These are phyloP conservation scores for silkworm (Bombyx mori) DNA, from an alignment of 1,140 invertebrate genomes.

Conservation along the genomic window DNA sequence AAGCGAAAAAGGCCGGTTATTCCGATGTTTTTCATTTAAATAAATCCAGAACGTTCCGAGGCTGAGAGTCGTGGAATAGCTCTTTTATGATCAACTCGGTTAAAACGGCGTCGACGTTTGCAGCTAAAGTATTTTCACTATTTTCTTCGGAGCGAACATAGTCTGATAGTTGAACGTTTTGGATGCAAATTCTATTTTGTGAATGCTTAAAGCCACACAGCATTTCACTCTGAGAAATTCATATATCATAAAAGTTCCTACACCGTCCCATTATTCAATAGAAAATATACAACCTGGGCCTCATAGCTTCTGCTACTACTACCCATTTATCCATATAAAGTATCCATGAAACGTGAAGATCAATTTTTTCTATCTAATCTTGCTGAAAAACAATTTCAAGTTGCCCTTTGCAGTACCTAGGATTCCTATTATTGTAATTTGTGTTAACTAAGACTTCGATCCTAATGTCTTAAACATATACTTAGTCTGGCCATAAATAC, in stretches of 20 bases:
- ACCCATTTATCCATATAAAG: no score
- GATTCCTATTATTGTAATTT: no score
- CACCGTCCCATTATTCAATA: no score
- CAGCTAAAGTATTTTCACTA: constrained; percentile 2
- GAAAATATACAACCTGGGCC: no score
- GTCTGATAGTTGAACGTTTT: constrained; percentile 2
- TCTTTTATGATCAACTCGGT: constrained; percentile 2
- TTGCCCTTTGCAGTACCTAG: background rate
- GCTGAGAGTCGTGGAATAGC: constrained; percentile 1
- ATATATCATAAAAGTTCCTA: background rate
- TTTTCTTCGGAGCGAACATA: background rate
- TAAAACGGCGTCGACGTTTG: constrained; percentile 1
- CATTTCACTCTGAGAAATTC: background rate
- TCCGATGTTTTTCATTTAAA: constrained; percentile 3
- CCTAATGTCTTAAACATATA: background rate
- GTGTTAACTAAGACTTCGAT: no score
- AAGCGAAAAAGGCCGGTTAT: constrained; percentile 3
- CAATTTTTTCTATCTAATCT: no score
- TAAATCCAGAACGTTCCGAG: constrained; percentile 2
- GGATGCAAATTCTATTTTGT: background rate
- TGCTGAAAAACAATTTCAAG: no score
- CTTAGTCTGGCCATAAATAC: no score
- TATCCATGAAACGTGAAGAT: no score
- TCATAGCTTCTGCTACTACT: no score
- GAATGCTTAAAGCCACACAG: background rate